Evolutionary conservation across 2,113 vertebrate genomes (phyloP), one percentile per base, ranked within the genome.

Genomic region (Rafetus swinhoei): DNA sequence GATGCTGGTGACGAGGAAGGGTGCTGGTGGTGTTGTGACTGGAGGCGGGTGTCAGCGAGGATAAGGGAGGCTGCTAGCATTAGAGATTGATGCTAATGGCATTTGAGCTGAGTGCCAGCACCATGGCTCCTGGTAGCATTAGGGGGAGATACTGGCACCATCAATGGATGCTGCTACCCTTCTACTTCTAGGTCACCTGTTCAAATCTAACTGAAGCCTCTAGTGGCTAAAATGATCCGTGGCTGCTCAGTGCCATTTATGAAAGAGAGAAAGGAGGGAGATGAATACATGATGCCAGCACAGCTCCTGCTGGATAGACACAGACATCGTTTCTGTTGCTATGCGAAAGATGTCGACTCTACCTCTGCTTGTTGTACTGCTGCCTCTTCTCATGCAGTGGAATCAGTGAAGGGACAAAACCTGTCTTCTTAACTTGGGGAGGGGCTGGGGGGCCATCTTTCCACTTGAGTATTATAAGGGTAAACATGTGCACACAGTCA

Each of bases 141-240:
- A 10, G 50, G 18, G 5, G 0, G 18, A 27, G n/a, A 5, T 76
- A 9, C 18, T 5, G 54, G 25, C 27, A 12, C 1, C 53, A n/a
- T 32, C 81, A 24, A 65, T 56, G 62, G 77, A 74, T 88, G 5
- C 8, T 69, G n/a, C 22, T 39, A 84, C 35, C 77, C 74, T 45
- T 62, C 6, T 59, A 2, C 11, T 2, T 21, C 54, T 87, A 79
- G 14, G 11, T 59, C 57, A 14, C 1, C 25, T 60, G 9, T 85
- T 89, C 15, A 56, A 6, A 56, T 29, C 11, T 45, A 32, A 3
- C 35, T 12, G 59, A 27, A 2, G 32, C 79, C 45, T 27, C 55
- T 11, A 32, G 59, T 2, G 45, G 6, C 54, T 88, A 60, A 57
- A 82, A 79, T 86, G 24, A 72, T 9, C 81, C 25, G 55, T 25